A percentile compares a stretch with the other conserved stretches of the same genome.
Conservation (phyloP, 1,140 invertebrate genomes). For the Atta cephalotes region DNA sequence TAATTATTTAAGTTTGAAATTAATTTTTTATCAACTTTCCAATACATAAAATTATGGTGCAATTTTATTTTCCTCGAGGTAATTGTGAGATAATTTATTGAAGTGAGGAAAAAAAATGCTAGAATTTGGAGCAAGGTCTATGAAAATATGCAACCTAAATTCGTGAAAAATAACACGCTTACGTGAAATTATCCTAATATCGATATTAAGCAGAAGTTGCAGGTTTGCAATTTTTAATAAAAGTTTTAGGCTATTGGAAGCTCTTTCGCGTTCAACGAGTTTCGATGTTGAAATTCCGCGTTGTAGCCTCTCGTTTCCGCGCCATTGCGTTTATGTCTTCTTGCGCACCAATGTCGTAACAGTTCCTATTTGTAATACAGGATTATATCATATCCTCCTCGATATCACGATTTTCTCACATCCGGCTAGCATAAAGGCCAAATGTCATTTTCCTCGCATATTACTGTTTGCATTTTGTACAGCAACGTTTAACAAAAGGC, state of each 20-base stretch:
- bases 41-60: not conserved
- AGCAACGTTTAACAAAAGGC: constrained; percentile 41
- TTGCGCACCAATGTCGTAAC: constrained; percentile 52
- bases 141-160: not conserved
- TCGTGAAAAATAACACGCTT: constrained; percentile 8
- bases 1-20: not conserved
- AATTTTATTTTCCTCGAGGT: not conserved
- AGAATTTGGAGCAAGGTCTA: not conserved
- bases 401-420: constrained; percentile 54
- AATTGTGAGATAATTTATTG: not conserved
- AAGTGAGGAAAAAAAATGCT: not conserved
- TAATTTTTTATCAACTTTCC: not conserved
- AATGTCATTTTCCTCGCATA: constrained; percentile 53
- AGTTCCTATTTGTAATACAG: constrained; percentile 60
- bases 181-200: constrained; percentile 8
- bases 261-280: constrained; percentile 23
- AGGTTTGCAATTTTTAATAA: constrained; percentile 43
- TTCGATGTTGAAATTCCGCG: not conserved
- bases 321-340: constrained; percentile 49
- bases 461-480: constrained; percentile 30
- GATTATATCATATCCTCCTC: constrained; percentile 36
- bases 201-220: constrained; percentile 23
- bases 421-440: constrained; percentile 27
- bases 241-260: constrained; percentile 32
- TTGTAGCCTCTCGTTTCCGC: constrained; percentile 32